A percentile compares a stretch with the other conserved stretches of the same genome.
Conservation (phyloP, 1,140 invertebrate genomes). For the Drosophila malerkotliana region DNA sequence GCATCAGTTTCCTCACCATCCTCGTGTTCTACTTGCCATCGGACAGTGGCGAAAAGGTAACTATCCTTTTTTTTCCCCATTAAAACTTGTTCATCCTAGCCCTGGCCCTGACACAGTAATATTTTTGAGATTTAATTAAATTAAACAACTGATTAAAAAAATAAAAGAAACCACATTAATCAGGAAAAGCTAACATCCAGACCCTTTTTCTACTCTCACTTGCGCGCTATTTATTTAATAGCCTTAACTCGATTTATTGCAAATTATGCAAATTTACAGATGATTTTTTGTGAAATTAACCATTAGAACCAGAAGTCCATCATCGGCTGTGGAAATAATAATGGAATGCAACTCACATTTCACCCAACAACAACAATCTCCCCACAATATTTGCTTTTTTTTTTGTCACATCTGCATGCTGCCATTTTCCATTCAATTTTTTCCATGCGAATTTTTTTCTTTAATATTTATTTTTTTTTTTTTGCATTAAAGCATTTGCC, state of each 20-base stretch:
- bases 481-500: slow-evolving; percentile 56
- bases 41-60: slow-evolving; percentile 97
- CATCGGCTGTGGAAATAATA: slow-evolving; percentile 19
- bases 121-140: neutral
- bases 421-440: slow-evolving; percentile 3
- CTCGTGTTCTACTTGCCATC: slow-evolving; percentile 99
- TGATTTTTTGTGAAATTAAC: slow-evolving; percentile 16
- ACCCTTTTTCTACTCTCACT: too few species aligned
- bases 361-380: neutral
- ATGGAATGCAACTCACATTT: slow-evolving; percentile 10
- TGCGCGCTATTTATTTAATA: neutral
- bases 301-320: slow-evolving; percentile 25
- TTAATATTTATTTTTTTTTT: neutral
- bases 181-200: neutral
- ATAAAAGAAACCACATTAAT: neutral
- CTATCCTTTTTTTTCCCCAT: neutral
- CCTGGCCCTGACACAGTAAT: neutral
- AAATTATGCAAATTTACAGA: slow-evolving; percentile 12
- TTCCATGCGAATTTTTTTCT: slow-evolving; percentile 4
- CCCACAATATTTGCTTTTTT: slow-evolving; percentile 2
- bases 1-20: slow-evolving; percentile 98
- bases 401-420: slow-evolving; percentile 26
- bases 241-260: slow-evolving; percentile 7
- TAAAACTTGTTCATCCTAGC: neutral
- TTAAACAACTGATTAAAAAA: neutral